Evolutionary conservation across 2,888 invertebrate genomes (phyloP), one percentile per base, ranked within the genome.

Genomic region (Cryptophagus acutangulus): DNA sequence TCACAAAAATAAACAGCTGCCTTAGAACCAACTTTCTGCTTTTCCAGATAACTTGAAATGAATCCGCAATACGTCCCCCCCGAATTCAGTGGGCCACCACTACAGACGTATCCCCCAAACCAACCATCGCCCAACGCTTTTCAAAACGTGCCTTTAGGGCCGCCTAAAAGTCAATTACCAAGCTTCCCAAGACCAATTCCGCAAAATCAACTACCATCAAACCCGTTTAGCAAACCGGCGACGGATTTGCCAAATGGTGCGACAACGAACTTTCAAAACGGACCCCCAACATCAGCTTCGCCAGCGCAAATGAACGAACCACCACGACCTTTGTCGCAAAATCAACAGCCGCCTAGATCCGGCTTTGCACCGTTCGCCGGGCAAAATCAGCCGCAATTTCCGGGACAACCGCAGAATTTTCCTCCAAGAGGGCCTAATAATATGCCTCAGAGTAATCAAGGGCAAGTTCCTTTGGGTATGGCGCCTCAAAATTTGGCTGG

Each of bases 51-150:
- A 20, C 24, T 20, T 20, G 24, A 6, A 41, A 75, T 76, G 75
- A 74, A 76, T 68, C 71, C 74, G 18, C 74, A 73, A 47, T 74
- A 72, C 51, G 62, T 73, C 58, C 69, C 67, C 28, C 69, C 62
- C 38, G 65, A 64, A 41, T 59, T 49, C 36, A 48, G 43, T 43
- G 54, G 53, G 20, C 45, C 38, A 13, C 47, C 54, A 13, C 50
- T 43, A 13, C 50, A 55, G 38, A 50, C 45, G 36, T 58, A 55
- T 51, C 57, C 48, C 33, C 10, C 3, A 17, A 17, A 49, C 48
- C n/a, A n/a, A n/a, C n/a, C n/a, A n/a, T n/a, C n/a, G n/a, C n/a
- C n/a, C n/a, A n/a, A n/a, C n/a, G 12, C 73, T 34, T 60, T 60
- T 45, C 63, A 59, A 48, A 60, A 52, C 47, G 50, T 62, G 9